phyloP scores from a whole-genome alignment of 1,140 invertebrate genomes.

The Pseudomyrmex gracilis region DNA sequence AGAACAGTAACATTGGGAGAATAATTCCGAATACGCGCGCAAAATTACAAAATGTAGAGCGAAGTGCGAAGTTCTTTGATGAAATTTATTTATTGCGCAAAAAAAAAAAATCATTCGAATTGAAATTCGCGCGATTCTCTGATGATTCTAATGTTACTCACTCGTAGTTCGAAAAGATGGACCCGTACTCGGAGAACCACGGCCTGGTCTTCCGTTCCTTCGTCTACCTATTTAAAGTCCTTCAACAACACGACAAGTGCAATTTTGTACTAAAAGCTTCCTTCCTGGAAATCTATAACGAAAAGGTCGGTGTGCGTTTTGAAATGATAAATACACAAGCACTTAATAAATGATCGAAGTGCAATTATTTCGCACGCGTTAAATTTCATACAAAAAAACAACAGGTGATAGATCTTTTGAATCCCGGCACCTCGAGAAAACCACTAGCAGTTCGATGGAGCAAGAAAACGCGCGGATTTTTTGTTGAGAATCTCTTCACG shows the following conservation, averaged over 20 bases:
- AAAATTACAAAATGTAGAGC: too few relatives aligned
- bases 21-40: too few relatives aligned
- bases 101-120: too few relatives aligned
- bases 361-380: too few relatives aligned
- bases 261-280: constrained; percentile 96
- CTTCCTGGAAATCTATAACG: constrained; percentile 98
- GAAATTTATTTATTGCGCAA: too few relatives aligned
- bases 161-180: constrained; percentile 88
- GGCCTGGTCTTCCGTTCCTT: constrained; percentile 96
- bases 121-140: too few relatives aligned
- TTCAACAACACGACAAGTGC: constrained; percentile 90
- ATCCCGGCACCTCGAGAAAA: constrained; percentile 93
- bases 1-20: too few relatives aligned
- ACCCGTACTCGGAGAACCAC: constrained; percentile 90
- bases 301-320: constrained; percentile 90
- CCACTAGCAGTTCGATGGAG: constrained; percentile 96
- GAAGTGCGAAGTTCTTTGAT: too few relatives aligned
- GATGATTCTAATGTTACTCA: not conserved
- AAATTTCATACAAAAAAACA: too few relatives aligned
- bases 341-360: too few relatives aligned
- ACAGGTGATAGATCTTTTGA: constrained; percentile 97
- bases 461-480: constrained; percentile 96
- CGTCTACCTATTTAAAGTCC: constrained; percentile 94
- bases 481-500: constrained; percentile 97
- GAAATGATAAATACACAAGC: not conserved